Evolutionary conservation across 2,888 invertebrate genomes (phyloP), one percentile per base, ranked within the genome.

Genomic region (Orthosia cruda): DNA sequence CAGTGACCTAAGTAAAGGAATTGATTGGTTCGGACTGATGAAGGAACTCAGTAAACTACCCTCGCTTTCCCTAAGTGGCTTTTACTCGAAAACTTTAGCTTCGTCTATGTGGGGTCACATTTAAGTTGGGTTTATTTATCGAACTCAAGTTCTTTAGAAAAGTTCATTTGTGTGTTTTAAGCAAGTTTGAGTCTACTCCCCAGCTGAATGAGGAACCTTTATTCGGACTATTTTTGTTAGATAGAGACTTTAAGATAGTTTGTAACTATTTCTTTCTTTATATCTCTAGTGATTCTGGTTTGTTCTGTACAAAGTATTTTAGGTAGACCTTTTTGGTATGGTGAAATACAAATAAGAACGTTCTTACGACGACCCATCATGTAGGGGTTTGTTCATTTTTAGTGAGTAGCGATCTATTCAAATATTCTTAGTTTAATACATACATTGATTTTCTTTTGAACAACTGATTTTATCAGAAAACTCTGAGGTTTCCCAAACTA

Each of bases 41-140:
- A 79, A 59, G 57, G 65, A 68, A 54, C 58, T 80, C 69, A 49
- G 58, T 20, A 62, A 84, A 77, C 72, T 84, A 74, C 63, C 40
- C 76, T 74, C 71, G 82, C 63, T 76, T 74, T 68, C 65, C 59
- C 72, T 76, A 84, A 85, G 82, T 85, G 73, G 73, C 74, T 76
- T 87, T 79, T 84, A 77, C 72, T 85, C 20, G 58, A 69, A 82
- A 85, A 85, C 82, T 85, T 84, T 76, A 58, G 57, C 68, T 64
- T 67, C 72, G 52, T 85, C 67, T 74, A 71, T 71, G 72, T 78
- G 70, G 72, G 63, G 65, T 73, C 81, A 67, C 78, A 78, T 84
- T 85, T 84, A 85, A 84, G 72, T 81, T 79, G 18, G 68, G 71
- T 81, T 76, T 84, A 73, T 84, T 84, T 87, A 87, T 82, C 72